phyloP scores from a whole-genome alignment of 2,797 vertebrate species.

The Xenops minutus region DNA sequence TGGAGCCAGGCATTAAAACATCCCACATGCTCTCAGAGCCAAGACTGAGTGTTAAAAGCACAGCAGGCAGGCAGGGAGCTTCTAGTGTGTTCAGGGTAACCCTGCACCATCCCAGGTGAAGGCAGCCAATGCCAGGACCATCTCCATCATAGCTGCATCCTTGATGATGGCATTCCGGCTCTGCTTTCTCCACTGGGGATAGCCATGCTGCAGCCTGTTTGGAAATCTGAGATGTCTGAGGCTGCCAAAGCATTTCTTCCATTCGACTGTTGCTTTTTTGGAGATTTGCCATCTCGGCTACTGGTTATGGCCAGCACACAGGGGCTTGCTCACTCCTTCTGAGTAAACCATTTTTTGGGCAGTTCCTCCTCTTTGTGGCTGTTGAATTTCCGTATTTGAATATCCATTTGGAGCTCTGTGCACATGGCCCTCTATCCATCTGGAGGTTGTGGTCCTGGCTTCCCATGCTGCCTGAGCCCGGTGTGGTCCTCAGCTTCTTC shows the following conservation, averaged over 20 bases:
- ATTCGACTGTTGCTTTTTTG: not conserved
- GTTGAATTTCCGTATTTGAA: not conserved
- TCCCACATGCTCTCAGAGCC: not conserved
- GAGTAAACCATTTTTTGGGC: not conserved
- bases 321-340: not conserved
- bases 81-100: not conserved
- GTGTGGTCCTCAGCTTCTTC: not conserved
- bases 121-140: not conserved
- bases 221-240: not conserved
- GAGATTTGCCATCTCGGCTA: not conserved
- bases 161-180: not conserved
- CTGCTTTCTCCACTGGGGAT: not conserved
- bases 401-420: rapidly evolving
- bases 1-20: not conserved
- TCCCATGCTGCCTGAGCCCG: rapidly evolving
- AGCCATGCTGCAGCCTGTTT: not conserved
- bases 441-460: not conserved
- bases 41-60: not conserved
- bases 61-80: not conserved
- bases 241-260: not conserved
- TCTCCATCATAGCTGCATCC: not conserved
- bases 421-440: not conserved
- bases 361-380: not conserved
- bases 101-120: not conserved
- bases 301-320: rapidly evolving